Evolutionary conservation across 2,113 vertebrate genomes (phyloP).

Genomic region (Cyphomyrus plagiostoma): DNA sequence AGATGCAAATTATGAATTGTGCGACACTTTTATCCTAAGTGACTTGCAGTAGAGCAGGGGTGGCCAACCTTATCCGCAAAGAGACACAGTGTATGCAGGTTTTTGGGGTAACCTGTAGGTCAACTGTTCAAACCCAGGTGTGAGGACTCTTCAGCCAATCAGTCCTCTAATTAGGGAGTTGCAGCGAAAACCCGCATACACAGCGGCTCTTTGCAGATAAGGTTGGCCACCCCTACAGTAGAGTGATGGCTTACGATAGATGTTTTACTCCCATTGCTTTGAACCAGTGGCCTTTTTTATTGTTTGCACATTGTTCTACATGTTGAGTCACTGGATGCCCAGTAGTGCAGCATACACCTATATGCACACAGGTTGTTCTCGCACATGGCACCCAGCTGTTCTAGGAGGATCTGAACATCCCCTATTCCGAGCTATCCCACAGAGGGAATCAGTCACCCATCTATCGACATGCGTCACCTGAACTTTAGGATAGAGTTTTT

Average conservation of each 20-base stretch:
- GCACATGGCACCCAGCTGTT: background rate
- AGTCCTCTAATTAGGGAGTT: too few species aligned
- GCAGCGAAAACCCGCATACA: too few species aligned
- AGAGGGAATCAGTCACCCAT: background rate
- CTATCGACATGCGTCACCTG: background rate
- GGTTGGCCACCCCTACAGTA: background rate
- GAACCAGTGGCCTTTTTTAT: background rate
- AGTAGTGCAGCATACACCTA: background rate
- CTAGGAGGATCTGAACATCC: background rate
- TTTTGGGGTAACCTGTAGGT: too few species aligned
- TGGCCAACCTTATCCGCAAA: too few species aligned
- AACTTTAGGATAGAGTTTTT: background rate
- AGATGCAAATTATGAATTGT: background rate
- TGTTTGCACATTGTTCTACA: background rate
- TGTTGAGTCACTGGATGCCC: background rate
- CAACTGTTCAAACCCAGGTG: too few species aligned
- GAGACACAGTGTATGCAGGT: too few species aligned
- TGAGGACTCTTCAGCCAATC: too few species aligned
- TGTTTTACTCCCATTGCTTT: background rate
- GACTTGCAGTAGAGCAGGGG: background rate
- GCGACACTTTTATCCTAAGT: background rate
- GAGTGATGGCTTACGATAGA: background rate
- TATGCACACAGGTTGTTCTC: background rate
- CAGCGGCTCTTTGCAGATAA: too few species aligned
- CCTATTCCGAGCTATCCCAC: background rate